These are phyloP conservation scores for Chloropsis cyanopogon DNA, from an alignment of 2,113 vertebrate genomes.

Conservation along the genomic window DNA sequence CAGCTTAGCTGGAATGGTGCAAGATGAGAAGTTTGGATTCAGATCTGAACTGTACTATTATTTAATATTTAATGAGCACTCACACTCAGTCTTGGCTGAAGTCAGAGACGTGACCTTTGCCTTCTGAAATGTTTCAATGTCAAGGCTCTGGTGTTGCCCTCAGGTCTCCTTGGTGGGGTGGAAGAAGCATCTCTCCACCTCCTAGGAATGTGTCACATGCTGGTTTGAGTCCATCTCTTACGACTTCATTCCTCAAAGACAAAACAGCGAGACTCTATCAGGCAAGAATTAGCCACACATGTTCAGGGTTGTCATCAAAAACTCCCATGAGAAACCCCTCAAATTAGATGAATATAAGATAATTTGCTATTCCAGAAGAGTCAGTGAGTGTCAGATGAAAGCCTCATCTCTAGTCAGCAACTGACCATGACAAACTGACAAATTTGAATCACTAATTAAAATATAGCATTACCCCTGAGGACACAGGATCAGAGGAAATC, in stretches of 20 bases:
- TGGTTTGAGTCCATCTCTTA: not conserved
- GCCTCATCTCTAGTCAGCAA: not conserved
- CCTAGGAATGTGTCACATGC: not conserved
- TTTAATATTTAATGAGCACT: constrained; percentile 35
- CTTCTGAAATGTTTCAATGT: not conserved
- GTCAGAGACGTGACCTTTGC: not conserved
- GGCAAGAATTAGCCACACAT: not conserved
- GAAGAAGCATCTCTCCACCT: not conserved
- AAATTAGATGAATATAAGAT: not conserved
- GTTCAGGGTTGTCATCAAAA: not conserved
- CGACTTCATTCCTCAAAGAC: not conserved
- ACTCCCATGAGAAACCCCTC: not conserved
- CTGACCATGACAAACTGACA: not conserved
- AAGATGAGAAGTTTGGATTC: constrained; percentile 59
- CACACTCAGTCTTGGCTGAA: not conserved
- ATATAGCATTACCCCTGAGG: not conserved
- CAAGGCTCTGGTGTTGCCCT: not conserved
- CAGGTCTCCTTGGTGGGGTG: not conserved
- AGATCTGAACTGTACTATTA: constrained; percentile 10
- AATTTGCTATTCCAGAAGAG: not conserved
- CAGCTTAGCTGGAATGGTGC: constrained; percentile 45
- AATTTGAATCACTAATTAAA: not conserved
- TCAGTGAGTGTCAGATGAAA: not conserved
- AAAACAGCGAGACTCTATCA: not conserved
- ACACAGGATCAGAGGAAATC: not conserved